Evolutionary conservation across 2,888 invertebrate genomes (phyloP), one percentile per base, ranked within the genome.

Genomic region (Carcina quercana): DNA sequence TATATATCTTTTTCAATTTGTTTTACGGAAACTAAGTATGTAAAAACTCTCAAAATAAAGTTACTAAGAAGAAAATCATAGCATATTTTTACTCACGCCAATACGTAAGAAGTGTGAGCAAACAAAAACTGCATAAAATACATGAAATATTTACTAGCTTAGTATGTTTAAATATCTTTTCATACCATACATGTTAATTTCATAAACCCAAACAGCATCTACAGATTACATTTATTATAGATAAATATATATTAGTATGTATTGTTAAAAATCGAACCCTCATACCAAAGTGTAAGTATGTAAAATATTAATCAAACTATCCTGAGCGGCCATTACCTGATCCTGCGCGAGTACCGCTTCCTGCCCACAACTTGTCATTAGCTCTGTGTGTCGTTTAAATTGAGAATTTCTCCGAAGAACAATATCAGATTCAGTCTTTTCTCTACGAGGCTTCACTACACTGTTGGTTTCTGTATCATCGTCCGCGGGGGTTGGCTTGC

Each of bases 341-440:
- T 80, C 80, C 75, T 69, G 78, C 61, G 76, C 76, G 76, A 73
- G 75, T 78, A 82, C 83, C 82, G 80, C 82, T 79, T 83, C 83
- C 83, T 83, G 83, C 78, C 83, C 83, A 69, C 51, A 40, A 45
- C 66, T 69, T 51, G 76, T 55, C 56, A 73, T 52, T 42, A 76
- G 61, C 49, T 80, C 79, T 46, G 72, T 59, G 59, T 79, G 75
- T 49, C 76, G 74, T 48, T 66, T 80, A 59, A 71, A 75, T 51
- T 76, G 73, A 22, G 80, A 80, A 61, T 73, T 78, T 57, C 80
- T 89, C 56, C 91, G 87, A 63, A 92, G 87, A 53, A 93, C 90
- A 65, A 94, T 93, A 72, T 93, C 93, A 39, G 93, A 94, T 82
- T 95, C 94, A 61, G 94, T 95, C 86, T 94, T 94, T 87, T 95